A percentile compares a stretch with the other conserved stretches of the same genome.
These are phyloP conservation scores for Anthopleura sola DNA, from an alignment of 64 coral and sea anemone genomes.

Conservation along the genomic window DNA sequence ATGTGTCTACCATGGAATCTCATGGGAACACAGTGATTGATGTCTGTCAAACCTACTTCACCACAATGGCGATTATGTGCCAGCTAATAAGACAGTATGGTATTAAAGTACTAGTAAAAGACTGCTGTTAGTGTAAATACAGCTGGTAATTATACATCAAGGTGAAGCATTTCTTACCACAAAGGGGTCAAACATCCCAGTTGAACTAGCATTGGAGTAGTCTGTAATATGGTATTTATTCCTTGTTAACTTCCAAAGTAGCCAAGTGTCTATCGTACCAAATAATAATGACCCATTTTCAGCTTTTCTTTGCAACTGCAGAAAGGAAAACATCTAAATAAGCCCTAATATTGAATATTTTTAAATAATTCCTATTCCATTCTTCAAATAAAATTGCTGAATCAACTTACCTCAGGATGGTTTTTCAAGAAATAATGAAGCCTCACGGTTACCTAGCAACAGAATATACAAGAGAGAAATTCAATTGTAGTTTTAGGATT, in stretches of 20 bases:
- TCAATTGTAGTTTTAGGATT: not conserved
- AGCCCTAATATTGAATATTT: too few species aligned
- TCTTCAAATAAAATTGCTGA: too few species aligned
- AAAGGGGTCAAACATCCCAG: conserved; percentile 95
- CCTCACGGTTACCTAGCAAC: conserved; percentile 66
- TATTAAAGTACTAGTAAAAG: too few species aligned
- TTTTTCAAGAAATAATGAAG: conserved; percentile 72
- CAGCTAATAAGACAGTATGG: too few species aligned
- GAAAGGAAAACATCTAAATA: not conserved
- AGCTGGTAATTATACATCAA: too few species aligned
- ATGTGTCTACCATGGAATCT: too few species aligned
- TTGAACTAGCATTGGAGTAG: conserved; percentile 94
- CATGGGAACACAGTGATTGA: too few species aligned
- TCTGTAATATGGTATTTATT: conserved; percentile 81
- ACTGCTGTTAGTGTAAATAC: too few species aligned
- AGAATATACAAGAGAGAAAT: not conserved
- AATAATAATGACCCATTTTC: conserved; percentile 71
- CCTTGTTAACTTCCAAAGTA: conserved; percentile 93
- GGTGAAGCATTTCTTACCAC: conserved; percentile 43
- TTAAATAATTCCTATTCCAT: too few species aligned
- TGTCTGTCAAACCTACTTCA: too few species aligned
- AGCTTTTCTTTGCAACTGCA: conserved; percentile 75
- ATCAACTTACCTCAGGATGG: conserved; percentile 64
- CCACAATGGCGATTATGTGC: too few species aligned
- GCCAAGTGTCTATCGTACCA: conserved; percentile 95